Evolutionary conservation across 2,888 invertebrate species (phyloP).

Genomic region (Parelbella ahira): DNA sequence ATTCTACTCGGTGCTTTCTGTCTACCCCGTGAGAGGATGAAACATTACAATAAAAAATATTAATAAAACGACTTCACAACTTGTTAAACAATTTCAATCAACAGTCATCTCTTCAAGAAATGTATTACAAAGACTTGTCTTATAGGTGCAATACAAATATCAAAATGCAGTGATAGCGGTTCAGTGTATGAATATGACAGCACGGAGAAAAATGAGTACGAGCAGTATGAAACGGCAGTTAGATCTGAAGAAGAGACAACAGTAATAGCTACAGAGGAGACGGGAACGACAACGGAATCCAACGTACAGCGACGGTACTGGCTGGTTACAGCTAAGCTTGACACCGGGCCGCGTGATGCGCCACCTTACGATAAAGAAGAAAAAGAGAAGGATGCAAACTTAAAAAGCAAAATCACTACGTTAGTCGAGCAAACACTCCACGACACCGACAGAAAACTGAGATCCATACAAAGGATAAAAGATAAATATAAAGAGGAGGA

Average conservation of each 20-base stretch:
- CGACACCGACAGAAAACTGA: conserved; percentile 51
- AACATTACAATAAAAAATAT: no score
- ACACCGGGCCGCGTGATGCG: not conserved
- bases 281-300: conserved; percentile 7
- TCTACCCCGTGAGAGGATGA: no score
- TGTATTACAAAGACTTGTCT: no score
- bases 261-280: not conserved
- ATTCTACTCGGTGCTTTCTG: no score
- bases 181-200: conserved; percentile 7
- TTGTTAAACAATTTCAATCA: no score
- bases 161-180: conserved; percentile 5
- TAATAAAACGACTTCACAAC: no score
- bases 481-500: conserved; percentile 36
- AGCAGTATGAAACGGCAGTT: conserved; percentile 1
- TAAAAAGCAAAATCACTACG: conserved; percentile 54
- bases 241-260: conserved; percentile 18
- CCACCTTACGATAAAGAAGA: conserved; percentile 26
- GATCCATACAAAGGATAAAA: conserved; percentile 43
- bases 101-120: no score
- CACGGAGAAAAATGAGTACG: not conserved
- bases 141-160: no score
- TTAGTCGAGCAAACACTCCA: conserved; percentile 57
- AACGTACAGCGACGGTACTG: conserved; percentile 31
- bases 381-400: conserved; percentile 45
- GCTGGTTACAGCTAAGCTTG: conserved; percentile 20